phyloP scores from a whole-genome alignment of 35 echinoderm and acorn worm species.

The Lytechinus variegatus region DNA sequence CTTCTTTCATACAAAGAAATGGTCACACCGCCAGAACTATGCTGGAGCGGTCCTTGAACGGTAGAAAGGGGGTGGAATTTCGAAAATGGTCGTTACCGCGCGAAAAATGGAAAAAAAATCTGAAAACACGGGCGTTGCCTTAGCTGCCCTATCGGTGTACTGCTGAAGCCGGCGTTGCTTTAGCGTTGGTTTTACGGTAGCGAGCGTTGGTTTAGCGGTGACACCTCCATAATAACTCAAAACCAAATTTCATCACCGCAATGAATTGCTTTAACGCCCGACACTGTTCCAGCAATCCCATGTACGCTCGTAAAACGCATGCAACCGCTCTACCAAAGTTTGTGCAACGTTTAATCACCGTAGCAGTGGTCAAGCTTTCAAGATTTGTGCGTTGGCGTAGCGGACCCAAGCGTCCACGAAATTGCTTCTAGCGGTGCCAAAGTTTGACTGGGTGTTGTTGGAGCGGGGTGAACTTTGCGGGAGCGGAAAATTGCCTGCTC shows the following conservation, averaged over 20 bases:
- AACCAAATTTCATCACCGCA: too few species aligned
- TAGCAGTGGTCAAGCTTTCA: too few species aligned
- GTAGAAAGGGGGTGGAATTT: too few species aligned
- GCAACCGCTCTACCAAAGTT: constrained; percentile 30
- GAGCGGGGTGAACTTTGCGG: constrained; percentile 35
- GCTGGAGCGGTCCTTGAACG: too few species aligned
- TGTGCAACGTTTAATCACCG: constrained; percentile 39
- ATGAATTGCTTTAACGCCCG: neutral
- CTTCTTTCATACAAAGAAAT: too few species aligned
- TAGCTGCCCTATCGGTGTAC: constrained; percentile 39
- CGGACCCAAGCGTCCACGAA: neutral
- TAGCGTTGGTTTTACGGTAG: constrained; percentile 34
- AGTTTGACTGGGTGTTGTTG: constrained; percentile 38
- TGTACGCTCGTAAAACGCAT: constrained; percentile 22
- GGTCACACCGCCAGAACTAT: too few species aligned
- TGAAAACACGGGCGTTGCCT: constrained; percentile 39
- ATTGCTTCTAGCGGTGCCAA: constrained; percentile 32
- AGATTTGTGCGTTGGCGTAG: too few species aligned
- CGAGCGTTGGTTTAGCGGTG: neutral
- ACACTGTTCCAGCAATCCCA: constrained; percentile 25
- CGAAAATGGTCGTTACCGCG: too few species aligned
- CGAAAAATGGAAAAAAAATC: neutral
- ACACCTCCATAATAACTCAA: too few species aligned
- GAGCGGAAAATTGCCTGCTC: constrained; percentile 42
- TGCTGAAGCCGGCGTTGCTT: constrained; percentile 39